Base-by-base conservation (phyloP, 1,140 invertebrate species). In the Aphelinus certus region DNA sequence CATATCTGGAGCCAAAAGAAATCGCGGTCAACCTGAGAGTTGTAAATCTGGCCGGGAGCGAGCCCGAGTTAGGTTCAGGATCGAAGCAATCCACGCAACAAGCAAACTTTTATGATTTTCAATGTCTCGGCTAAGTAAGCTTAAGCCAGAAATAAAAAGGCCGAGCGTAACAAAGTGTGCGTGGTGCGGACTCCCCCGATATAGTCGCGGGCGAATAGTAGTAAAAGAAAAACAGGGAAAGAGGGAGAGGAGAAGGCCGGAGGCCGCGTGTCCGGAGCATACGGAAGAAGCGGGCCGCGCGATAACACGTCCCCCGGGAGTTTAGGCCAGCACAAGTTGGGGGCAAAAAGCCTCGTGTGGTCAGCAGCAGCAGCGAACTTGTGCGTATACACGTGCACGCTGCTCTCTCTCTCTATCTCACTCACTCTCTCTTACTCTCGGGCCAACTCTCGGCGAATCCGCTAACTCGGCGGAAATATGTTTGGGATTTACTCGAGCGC, bases 391-490 rank as follows among this genome's bases (percentile, higher is more conserved):
- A 26, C 26, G 26, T 26, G 26, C 26, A 26, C 26, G 26, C 26
- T 26, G 26, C 26, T 26, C 26, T 26, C 26, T 26, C 26, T 26
- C 26, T 26, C 26, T 26, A 0, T 26, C 26, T 26, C 26, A 26
- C 26, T 26, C 26, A 26, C 26, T 26, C 26, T 26, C 26, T 26
- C 26, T 26, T 26, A 26, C 26, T 26, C 26, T 0, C 26, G 26
- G 26, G 26, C 26, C 26, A 26, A 26, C 43, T 80, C 68, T 78
- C 78, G 73, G 82, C 77, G 81, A 85, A 86, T 86, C 84, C 79
- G 85, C 85, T 83, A 87, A 87, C 83, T 83, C 83, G 78, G 84
- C 83, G 81, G 84, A 86, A 87, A 87, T 87, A 85, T 87, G 83
- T 84, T 85, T 82, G 81, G 83, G 83, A 86, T 84, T 83, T 81